Evolutionary conservation across 1,140 invertebrate species (phyloP).

Genomic region (Zaprionus davidi): DNA sequence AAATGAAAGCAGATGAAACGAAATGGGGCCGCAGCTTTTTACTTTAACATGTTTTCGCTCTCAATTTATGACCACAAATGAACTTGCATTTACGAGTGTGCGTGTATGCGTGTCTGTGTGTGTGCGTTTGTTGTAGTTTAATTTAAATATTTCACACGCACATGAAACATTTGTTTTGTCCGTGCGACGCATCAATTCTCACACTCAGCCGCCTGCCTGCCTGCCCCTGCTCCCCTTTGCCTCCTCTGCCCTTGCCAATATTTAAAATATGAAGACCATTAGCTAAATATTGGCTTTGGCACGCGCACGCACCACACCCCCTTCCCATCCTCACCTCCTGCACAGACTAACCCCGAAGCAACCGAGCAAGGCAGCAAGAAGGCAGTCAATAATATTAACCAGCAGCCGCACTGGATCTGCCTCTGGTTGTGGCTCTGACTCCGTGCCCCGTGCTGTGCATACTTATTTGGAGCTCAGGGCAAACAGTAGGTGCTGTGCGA

Average conservation of each 20-base stretch:
- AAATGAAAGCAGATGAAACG: slow-evolving; percentile 30
- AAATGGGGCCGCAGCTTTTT: slow-evolving; percentile 54
- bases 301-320: slow-evolving; percentile 62
- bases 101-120: slow-evolving; percentile 34
- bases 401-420: slow-evolving; percentile 44
- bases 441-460: slow-evolving; percentile 77
- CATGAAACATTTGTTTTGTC: slow-evolving; percentile 48
- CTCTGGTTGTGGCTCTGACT: slow-evolving; percentile 18
- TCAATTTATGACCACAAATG: slow-evolving; percentile 75
- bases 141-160: slow-evolving; percentile 72
- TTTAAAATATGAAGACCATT: slow-evolving; percentile 83
- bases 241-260: slow-evolving; percentile 48
- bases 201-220: slow-evolving; percentile 7
- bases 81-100: slow-evolving; percentile 64
- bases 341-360: neutral
- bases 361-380: slow-evolving; percentile 14
- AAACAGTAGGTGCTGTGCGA: slow-evolving; percentile 27
- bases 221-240: neutral
- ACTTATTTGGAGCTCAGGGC: slow-evolving; percentile 79
- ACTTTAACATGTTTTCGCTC: slow-evolving; percentile 38
- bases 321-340: neutral
- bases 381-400: slow-evolving; percentile 81
- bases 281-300: slow-evolving; percentile 82
- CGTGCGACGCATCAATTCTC: slow-evolving; percentile 36
- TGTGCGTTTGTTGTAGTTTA: slow-evolving; percentile 57